phyloP scores from a whole-genome alignment of 2,888 invertebrate genomes.

The Anthoptus insignis region DNA sequence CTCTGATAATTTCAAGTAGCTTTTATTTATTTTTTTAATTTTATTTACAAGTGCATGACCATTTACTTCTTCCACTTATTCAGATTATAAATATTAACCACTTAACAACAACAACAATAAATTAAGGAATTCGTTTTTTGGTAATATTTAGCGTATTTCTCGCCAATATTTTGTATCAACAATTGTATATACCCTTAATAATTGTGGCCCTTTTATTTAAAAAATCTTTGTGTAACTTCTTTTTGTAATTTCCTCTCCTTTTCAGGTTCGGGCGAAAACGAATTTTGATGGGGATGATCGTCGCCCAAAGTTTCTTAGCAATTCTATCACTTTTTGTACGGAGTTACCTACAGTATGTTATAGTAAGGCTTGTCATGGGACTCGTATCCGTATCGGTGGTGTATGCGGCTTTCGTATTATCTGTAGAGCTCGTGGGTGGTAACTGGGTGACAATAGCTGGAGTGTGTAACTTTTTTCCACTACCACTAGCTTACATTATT shows the following conservation, averaged over 20 bases:
- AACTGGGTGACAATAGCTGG: conserved; percentile 94
- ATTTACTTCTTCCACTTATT: no score
- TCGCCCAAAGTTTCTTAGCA: conserved; percentile 90
- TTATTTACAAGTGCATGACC: no score
- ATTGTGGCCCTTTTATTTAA: no score
- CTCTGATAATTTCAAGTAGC: no score
- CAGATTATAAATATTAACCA: no score
- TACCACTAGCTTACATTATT: conserved; percentile 91
- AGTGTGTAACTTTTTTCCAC: conserved; percentile 93
- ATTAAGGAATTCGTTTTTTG: no score
- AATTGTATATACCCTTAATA: no score
- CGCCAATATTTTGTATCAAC: no score
- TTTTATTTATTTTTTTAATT: no score
- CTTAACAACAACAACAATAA: no score
- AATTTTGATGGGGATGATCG: conserved; percentile 90
- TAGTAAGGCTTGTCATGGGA: conserved; percentile 90
- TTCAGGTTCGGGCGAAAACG: conserved; percentile 91
- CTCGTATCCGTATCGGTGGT: conserved; percentile 94
- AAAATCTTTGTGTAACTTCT: no score
- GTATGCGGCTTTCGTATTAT: conserved; percentile 93
- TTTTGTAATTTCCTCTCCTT: conserved; percentile 42
- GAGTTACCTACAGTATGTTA: conserved; percentile 90
- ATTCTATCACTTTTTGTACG: conserved; percentile 90
- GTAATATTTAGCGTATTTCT: no score
- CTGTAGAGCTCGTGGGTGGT: conserved; percentile 93